Evolutionary conservation across 2,888 invertebrate genomes (phyloP).

Genomic region (Ennomos quercinarius): DNA sequence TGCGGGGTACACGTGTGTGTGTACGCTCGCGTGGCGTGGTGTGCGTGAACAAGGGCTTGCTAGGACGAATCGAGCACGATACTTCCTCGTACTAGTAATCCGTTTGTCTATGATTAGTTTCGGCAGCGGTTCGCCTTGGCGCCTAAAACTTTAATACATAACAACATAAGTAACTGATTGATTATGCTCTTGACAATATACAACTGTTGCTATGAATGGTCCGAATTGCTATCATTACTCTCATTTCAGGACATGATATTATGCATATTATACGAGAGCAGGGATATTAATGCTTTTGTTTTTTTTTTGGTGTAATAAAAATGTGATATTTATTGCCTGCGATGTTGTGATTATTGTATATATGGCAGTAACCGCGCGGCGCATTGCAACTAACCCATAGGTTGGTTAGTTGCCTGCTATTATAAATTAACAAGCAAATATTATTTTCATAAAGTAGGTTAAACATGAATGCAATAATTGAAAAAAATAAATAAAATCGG

Average conservation of each 20-base stretch:
- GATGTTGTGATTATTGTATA: no score
- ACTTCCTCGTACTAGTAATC: slow-evolving; percentile 74
- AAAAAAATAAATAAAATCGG: no score
- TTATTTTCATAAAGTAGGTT: no score
- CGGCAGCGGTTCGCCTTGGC: slow-evolving; percentile 69
- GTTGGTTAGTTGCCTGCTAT: no score
- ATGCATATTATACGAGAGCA: slow-evolving; percentile 5
- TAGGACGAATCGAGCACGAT: slow-evolving; percentile 75
- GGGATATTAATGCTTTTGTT: slow-evolving; percentile 1
- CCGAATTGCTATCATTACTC: slow-evolving; percentile 5
- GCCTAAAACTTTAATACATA: slow-evolving; percentile 49
- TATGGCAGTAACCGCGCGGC: no score
- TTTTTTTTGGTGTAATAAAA: no score
- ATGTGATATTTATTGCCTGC: no score
- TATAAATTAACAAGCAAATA: no score
- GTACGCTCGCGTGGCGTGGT: slow-evolving; percentile 25
- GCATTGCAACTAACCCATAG: no score
- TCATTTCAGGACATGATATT: slow-evolving; percentile 8
- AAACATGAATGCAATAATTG: no score
- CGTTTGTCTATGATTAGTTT: slow-evolving; percentile 70
- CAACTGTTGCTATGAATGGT: slow-evolving; percentile 15
- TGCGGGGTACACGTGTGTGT: slow-evolving; percentile 39
- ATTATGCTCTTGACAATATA: slow-evolving; percentile 20
- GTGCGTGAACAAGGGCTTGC: slow-evolving; percentile 61
- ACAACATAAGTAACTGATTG: no score